Evolutionary conservation across 2,797 vertebrate genomes (phyloP).

Genomic region (Typhlichthys eigenmanni): DNA sequence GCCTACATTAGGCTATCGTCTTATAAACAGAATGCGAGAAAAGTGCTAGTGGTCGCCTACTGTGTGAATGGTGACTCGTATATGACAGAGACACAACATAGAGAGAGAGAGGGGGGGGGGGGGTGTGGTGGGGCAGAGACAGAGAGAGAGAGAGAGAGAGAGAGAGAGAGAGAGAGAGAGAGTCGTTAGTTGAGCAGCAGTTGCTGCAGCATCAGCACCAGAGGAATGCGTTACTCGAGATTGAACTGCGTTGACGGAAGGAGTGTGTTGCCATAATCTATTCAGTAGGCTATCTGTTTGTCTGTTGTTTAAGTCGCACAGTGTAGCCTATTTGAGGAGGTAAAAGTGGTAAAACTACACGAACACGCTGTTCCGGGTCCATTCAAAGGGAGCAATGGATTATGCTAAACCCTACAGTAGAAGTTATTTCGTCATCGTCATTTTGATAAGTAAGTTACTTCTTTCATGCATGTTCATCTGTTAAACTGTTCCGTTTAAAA

Average conservation of each 20-base stretch:
- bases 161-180: background rate
- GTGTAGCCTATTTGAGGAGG: conserved; percentile 35
- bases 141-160: conserved; percentile 18
- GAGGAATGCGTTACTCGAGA: conserved; percentile 56
- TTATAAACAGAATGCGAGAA: no score
- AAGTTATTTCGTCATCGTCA: conserved; percentile 51
- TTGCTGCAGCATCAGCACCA: conserved; percentile 76
- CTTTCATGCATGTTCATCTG: background rate
- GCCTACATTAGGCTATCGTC: no score
- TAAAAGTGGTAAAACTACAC: conserved; percentile 41
- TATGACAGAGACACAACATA: background rate
- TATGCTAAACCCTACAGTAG: conserved; percentile 51
- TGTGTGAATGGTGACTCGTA: conserved; percentile 11
- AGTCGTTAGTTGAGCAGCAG: conserved; percentile 53
- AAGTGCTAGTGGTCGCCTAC: background rate
- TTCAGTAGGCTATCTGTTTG: background rate
- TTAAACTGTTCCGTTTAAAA: background rate
- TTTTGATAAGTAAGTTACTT: conserved; percentile 70
- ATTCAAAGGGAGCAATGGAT: conserved; percentile 69
- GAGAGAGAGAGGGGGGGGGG: conserved; percentile 1
- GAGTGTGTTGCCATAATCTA: background rate
- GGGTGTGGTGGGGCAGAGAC: background rate
- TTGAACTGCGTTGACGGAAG: conserved; percentile 47
- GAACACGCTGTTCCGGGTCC: conserved; percentile 46
- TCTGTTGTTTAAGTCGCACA: background rate